phyloP scores from a whole-genome alignment of 1,140 invertebrate species.

The Atta texana region DNA sequence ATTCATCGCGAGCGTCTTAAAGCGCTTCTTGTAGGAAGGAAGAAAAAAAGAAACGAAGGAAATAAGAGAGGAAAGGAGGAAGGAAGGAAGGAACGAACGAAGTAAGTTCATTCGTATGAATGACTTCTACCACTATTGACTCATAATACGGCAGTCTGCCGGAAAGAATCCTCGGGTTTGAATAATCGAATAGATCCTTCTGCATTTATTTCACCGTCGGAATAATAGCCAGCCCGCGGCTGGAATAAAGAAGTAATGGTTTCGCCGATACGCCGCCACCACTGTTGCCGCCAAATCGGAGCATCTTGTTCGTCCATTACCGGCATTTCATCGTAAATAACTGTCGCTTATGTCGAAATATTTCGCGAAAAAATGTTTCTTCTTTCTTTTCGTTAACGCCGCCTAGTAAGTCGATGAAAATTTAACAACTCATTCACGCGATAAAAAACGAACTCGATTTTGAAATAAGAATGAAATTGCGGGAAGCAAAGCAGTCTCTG shows the following conservation, averaged over 20 bases:
- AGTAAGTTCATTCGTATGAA: constrained; percentile 58
- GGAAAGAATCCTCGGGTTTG: constrained; percentile 37
- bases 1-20: constrained; percentile 65
- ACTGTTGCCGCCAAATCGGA: constrained; percentile 9
- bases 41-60: constrained; percentile 27
- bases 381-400: not conserved
- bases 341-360: not conserved
- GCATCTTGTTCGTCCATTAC: constrained; percentile 54
- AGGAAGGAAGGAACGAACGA: constrained; percentile 48
- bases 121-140: constrained; percentile 58
- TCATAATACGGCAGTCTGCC: constrained; percentile 58
- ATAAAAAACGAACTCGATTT: not conserved
- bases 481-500: constrained; percentile 1
- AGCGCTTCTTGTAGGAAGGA: constrained; percentile 58
- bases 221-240: constrained; percentile 56
- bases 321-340: constrained; percentile 37
- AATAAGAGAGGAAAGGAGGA: constrained; percentile 33
- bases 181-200: constrained; percentile 65
- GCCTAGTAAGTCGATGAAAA: constrained; percentile 14
- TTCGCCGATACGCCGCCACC: constrained; percentile 25
- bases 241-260: constrained; percentile 60
- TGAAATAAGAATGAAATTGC: constrained; percentile 52
- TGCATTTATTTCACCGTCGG: constrained; percentile 58
- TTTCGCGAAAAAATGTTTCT: not conserved
- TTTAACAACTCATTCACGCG: constrained; percentile 39